Conservation (phyloP, 2,113 vertebrate species). For the Platysternon megacephalum region DNA sequence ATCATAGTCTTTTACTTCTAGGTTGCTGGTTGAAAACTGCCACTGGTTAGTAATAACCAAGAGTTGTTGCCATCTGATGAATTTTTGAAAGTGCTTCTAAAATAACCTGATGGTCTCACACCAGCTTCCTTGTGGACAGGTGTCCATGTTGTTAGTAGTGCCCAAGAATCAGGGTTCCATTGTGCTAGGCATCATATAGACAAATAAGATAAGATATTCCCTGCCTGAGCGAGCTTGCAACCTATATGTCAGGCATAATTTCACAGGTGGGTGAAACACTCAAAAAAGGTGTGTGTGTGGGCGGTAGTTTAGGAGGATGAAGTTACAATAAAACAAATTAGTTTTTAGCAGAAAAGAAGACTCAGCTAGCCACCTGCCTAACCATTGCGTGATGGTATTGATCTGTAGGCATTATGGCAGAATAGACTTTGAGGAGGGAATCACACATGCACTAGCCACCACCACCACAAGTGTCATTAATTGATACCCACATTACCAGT, state of each 20-base stretch:
- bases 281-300: not conserved
- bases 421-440: not conserved
- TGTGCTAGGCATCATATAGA: too few species aligned
- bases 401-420: not conserved
- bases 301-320: not conserved
- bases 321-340: not conserved
- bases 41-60: conserved; percentile 26
- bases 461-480: not conserved
- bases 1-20: not conserved
- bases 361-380: not conserved
- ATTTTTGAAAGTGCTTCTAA: conserved; percentile 1
- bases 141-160: not conserved
- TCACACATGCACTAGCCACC: not conserved
- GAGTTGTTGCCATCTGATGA: conserved; percentile 14
- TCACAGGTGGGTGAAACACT: not conserved
- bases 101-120: conserved; percentile 16
- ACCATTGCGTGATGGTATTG: not conserved
- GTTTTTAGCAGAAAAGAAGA: not conserved
- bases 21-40: conserved; percentile 26
- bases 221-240: too few species aligned
- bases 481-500: not conserved
- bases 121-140: not conserved
- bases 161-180: not conserved
- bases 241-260: not conserved
- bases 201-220: not conserved